Percentiles rank a stretch among this genome's conserved stretches.
These are phyloP conservation scores for Diaphora mendica DNA, from an alignment of 2,888 invertebrate genomes.

Conservation along the genomic window DNA sequence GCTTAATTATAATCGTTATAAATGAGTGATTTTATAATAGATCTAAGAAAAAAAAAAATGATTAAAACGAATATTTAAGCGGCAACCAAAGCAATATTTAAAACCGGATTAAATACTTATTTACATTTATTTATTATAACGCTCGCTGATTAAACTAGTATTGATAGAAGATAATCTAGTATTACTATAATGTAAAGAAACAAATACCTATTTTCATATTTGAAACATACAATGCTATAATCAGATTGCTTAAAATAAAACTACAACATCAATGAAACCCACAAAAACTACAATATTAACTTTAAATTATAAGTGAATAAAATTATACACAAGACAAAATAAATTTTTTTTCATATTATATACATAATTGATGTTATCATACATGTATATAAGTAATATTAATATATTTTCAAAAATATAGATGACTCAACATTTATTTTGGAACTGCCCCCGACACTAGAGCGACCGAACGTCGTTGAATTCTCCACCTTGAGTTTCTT, in stretches of 20 bases:
- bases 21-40: too few species aligned
- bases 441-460: conserved; percentile 68
- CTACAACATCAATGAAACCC: neutral
- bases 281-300: conserved; percentile 7
- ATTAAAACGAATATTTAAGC: too few species aligned
- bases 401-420: conserved; percentile 52
- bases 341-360: conserved; percentile 12
- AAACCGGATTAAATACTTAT: neutral
- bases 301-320: conserved; percentile 1
- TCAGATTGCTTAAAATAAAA: neutral
- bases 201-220: neutral
- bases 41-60: too few species aligned
- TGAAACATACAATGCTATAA: neutral
- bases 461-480: conserved; percentile 59
- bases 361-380: conserved; percentile 64
- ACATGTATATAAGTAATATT: conserved; percentile 66
- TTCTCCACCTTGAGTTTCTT: conserved; percentile 78
- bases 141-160: neutral
- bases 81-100: too few species aligned
- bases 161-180: neutral
- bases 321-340: conserved; percentile 7
- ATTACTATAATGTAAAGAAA: neutral
- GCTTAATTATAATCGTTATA: neutral
- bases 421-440: conserved; percentile 80
- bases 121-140: neutral